These are phyloP conservation scores for Neopipo cinnamomea DNA, from an alignment of 2,113 vertebrate species.

Conservation along the genomic window DNA sequence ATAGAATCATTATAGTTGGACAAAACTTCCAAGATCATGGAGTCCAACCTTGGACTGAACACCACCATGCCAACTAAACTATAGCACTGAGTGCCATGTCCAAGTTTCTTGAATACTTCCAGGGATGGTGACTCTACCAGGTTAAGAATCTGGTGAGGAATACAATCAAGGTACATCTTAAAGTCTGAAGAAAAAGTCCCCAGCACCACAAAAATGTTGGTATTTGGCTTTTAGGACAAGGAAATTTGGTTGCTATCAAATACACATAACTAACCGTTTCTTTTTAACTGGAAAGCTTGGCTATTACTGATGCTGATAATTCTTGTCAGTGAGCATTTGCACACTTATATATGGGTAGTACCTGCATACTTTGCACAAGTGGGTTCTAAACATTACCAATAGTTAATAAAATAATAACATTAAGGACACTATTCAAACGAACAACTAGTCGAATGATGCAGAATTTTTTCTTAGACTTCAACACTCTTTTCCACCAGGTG, in stretches of 20 bases:
- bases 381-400: neutral
- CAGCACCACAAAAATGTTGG: neutral
- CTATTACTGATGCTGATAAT: neutral
- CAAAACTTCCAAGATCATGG: neutral
- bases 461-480: neutral
- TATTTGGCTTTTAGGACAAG: neutral
- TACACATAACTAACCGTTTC: rapidly evolving
- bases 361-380: neutral
- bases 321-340: neutral
- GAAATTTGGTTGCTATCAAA: neutral
- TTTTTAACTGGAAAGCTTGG: neutral
- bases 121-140: neutral
- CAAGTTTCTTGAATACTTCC: neutral
- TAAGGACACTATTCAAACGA: neutral
- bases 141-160: neutral
- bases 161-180: neutral
- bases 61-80: neutral
- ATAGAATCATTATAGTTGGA: neutral
- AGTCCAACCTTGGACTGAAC: neutral
- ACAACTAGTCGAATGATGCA: neutral
- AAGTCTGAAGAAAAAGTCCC: neutral
- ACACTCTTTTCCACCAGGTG: conserved; percentile 63
- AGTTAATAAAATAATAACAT: neutral
- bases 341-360: neutral
- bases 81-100: neutral